A percentile compares a stretch with the other conserved stretches of the same genome.
These are phyloP conservation scores for Isichthys henryi DNA, from an alignment of 2,113 vertebrate species.

Conservation along the genomic window DNA sequence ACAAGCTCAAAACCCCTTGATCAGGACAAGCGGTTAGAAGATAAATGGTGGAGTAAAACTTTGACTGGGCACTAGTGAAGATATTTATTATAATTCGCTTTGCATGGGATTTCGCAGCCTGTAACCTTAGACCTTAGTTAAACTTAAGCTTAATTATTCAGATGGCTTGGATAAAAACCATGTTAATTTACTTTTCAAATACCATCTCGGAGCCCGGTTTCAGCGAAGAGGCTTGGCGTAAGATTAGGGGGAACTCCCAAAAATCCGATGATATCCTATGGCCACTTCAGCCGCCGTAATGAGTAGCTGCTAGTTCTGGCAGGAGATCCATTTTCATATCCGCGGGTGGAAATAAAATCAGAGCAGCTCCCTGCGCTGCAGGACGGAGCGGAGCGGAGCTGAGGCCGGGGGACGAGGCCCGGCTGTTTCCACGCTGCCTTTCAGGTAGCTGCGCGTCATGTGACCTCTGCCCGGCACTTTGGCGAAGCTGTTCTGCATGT, in stretches of 20 bases:
- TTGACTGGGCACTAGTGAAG: not conserved
- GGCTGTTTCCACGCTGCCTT: not conserved
- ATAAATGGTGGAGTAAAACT: not conserved
- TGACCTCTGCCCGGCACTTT: too few relatives aligned
- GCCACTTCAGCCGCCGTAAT: not conserved
- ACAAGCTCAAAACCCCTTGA: not conserved
- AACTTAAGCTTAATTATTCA: slow-evolving; percentile 5
- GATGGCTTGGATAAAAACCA: not conserved
- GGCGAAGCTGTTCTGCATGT: not conserved
- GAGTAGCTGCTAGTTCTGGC: not conserved
- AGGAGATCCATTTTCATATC: slow-evolving; percentile 13
- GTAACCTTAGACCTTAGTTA: not conserved
- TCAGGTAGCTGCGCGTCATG: not conserved
- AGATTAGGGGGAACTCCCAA: not conserved
- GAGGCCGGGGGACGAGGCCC: not conserved
- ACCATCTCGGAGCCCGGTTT: not conserved
- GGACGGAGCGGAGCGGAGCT: not conserved
- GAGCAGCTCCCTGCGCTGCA: not conserved
- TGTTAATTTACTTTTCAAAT: not conserved
- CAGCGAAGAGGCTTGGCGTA: not conserved
- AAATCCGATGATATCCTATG: not conserved
- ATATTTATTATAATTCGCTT: slow-evolving; percentile 1
- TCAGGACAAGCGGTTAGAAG: not conserved
- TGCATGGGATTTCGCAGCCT: not conserved
- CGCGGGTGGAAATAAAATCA: not conserved